A percentile compares a stretch with the other conserved stretches of the same genome.
Conservation (phyloP, 2,888 invertebrate genomes). For the Ctenicera cuprea region DNA sequence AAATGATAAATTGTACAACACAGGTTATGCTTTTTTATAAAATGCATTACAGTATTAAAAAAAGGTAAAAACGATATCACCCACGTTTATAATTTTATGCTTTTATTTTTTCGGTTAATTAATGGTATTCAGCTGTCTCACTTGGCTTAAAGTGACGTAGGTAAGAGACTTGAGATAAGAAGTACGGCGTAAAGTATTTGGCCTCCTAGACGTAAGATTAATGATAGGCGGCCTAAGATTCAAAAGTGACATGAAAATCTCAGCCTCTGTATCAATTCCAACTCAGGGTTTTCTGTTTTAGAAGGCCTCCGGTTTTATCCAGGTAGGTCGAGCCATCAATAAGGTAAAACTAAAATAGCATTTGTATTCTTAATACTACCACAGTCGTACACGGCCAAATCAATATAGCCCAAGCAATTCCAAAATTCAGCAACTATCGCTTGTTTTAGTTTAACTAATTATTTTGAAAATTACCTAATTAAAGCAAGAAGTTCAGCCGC, state of each 20-base stretch:
- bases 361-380: slow-evolving; percentile 12
- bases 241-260: slow-evolving; percentile 74
- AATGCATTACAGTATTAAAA: slow-evolving; percentile 45
- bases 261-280: slow-evolving; percentile 70
- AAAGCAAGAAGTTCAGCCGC: too few species aligned
- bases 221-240: slow-evolving; percentile 72
- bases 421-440: neutral
- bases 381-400: neutral
- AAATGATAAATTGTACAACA: slow-evolving; percentile 39
- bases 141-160: slow-evolving; percentile 56
- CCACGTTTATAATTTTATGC: slow-evolving; percentile 51
- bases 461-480: too few species aligned
- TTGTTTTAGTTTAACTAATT: too few species aligned
- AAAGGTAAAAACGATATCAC: slow-evolving; percentile 47
- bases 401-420: neutral
- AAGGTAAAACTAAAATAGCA: neutral
- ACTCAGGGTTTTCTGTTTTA: slow-evolving; percentile 69
- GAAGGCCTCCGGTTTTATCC: slow-evolving; percentile 62
- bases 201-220: slow-evolving; percentile 67
- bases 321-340: slow-evolving; percentile 52
- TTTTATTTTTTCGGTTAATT: slow-evolving; percentile 54
- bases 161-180: slow-evolving; percentile 58
- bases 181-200: slow-evolving; percentile 57
- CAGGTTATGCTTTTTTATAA: slow-evolving; percentile 28
- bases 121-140: slow-evolving; percentile 56